Base-by-base conservation (phyloP, 2,113 vertebrate species). In the Echinops telfairi region DNA sequence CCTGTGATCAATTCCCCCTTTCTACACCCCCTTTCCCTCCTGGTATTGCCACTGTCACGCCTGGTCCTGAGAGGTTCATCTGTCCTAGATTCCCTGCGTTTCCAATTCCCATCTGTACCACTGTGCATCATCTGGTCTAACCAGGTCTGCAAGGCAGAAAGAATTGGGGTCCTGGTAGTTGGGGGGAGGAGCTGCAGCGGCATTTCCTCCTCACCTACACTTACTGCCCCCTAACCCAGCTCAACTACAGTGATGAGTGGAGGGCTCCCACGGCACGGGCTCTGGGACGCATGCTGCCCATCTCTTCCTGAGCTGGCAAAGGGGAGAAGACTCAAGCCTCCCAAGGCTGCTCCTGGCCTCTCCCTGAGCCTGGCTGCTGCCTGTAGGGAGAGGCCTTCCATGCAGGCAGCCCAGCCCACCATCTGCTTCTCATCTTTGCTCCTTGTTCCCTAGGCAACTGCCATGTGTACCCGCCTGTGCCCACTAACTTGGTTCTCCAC, bases 211-310 rank as follows among this genome's bases (percentile, higher is more conserved):
- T 58, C 47, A 31, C 4, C 57, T 12, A 33, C 3, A 1, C 31
- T 3, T 9, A 20, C 62, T 80, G 6, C 78, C 15, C n/a, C 40
- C 3, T 33, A 57, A 33, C 4, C 57, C 36, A 47, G 38, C 11
- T 25, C 33, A 11, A 15, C 29, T 6, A 36, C 0, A 0, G 43
- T 33, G 31, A 29, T 22, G 10, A 43, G 57, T 16, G 4, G 47
- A 0, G 6, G 73, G 8, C 31, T 62, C 14, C 1, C 5, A 0
- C 38, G 43, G 43, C 25, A 40, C 2, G 0, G n/a, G 58, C 9
- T 75, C 79, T 43, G 6, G 38, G 40, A 70, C 4, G 57, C 19
- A 5, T 11, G 53, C n/a, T 3, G 1, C 19, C 43, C 58, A 75
- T 68, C 15, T 14, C 60, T 23, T n/a, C 38, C 43, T 9, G 23